Evolutionary conservation across 2,888 invertebrate genomes (phyloP).

Genomic region (Aphodius granarius): DNA sequence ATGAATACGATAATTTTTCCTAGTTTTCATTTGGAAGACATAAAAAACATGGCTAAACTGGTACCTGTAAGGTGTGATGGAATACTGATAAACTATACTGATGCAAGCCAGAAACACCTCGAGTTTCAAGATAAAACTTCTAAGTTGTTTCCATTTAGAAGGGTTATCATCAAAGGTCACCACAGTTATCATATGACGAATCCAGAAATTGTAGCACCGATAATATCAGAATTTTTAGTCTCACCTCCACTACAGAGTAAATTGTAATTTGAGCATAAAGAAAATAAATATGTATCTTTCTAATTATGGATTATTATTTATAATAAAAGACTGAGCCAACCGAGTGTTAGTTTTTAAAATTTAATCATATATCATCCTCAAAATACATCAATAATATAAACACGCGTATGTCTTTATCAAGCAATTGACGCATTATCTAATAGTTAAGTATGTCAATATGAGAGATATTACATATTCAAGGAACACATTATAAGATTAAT

Average conservation of each 20-base stretch:
- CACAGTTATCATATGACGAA: not conserved
- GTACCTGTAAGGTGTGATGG: slow-evolving; percentile 19
- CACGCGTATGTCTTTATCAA: too few relatives aligned
- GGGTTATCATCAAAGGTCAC: not conserved
- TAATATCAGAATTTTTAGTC: not conserved
- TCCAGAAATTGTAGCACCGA: not conserved
- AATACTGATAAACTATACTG: slow-evolving; percentile 13
- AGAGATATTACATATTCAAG: not conserved
- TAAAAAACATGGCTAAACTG: not conserved
- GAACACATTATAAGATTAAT: not conserved
- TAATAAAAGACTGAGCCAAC: too few relatives aligned
- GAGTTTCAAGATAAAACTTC: slow-evolving; percentile 4
- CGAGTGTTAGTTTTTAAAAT: too few relatives aligned
- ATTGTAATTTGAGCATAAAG: not conserved
- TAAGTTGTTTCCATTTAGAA: not conserved
- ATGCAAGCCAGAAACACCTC: slow-evolving; percentile 11
- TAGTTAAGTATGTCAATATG: not conserved
- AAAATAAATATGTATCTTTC: too few relatives aligned
- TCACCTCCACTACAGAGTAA: not conserved
- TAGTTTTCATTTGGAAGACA: slow-evolving; percentile 2
- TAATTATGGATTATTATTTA: too few relatives aligned
- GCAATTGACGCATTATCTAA: too few relatives aligned
- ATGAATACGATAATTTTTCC: slow-evolving; percentile 21
- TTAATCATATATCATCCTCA: too few relatives aligned
- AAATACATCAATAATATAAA: too few relatives aligned